Base-by-base conservation (phyloP, 2,113 vertebrate genomes). In the Poeciliopsis retropinna region DNA sequence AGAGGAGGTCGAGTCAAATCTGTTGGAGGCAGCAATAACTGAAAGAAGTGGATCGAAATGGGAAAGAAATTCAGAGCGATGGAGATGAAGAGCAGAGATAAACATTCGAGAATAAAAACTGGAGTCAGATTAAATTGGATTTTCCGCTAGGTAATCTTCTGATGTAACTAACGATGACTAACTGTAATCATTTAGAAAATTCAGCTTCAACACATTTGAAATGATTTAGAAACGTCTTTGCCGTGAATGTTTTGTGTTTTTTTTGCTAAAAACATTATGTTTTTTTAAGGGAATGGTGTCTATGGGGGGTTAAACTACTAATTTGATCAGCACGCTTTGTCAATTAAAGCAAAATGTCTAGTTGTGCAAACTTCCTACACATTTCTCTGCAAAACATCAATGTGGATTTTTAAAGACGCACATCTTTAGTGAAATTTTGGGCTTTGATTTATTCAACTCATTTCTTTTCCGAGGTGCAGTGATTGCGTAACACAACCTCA, bases 1-100 rank as follows among this genome's bases (percentile, higher is more conserved):
- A 2, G 67, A 57, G 75, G 66, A 80, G 64, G 71, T 4, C 10
- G 75, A 75, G 71, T 83, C 72, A 62, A 83, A 60, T 32, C 69
- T 72, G 73, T 12, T 51, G 14, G 47, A 31, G 64, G 61, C 22
- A 63, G 61, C 8, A 5, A 19, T 17, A 72, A 71, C 41, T 63
- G 28, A 80, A 72, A 39, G 28, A 44, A 76, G 17, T 44, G 41
- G 64, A 62, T 6, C 39, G 32, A 75, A 67, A 22, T 65, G 4
- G 28, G 64, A 72, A 71, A 51, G 17, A 63, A 67, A 77, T 74
- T 30, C 72, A 82, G 28, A 75, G 29, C 34, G 64, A 84, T 28
- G 61, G 51, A 15, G 27, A 28, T 14, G 51, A 71, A 54, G 27
- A 64, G 3, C 6, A 64, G 28, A 32, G 2, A 32, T 17, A 62